A percentile compares a stretch with the other conserved stretches of the same genome.
Evolutionary conservation across 2,797 vertebrate species (phyloP).

Genomic region (Pagetopsis macropterus): DNA sequence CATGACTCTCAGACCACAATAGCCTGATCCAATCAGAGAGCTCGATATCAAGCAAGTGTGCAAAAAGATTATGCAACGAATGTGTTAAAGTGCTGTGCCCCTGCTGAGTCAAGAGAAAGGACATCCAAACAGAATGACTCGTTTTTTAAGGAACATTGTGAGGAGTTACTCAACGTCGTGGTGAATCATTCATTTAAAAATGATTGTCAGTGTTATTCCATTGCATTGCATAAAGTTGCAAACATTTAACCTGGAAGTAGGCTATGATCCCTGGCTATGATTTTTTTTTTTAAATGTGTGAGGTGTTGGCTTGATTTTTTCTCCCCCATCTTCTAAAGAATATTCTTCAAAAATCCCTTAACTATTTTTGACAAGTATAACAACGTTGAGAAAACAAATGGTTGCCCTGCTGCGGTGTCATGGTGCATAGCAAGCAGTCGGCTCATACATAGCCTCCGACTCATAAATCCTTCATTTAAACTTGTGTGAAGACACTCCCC

Average conservation of each 20-base stretch:
- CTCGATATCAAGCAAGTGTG: slow-evolving; percentile 10
- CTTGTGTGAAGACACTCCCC: slow-evolving; percentile 15
- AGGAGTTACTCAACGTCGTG: not conserved
- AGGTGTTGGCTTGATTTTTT: not conserved
- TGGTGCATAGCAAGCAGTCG: slow-evolving; percentile 5
- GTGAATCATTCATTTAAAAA: not conserved
- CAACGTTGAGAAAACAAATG: slow-evolving; percentile 4
- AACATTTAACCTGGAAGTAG: not conserved
- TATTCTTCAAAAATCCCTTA: not conserved
- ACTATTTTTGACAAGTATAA: slow-evolving; percentile 5
- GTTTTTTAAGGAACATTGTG: not conserved
- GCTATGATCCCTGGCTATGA: not conserved
- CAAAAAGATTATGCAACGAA: slow-evolving; percentile 29
- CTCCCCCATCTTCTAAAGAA: slow-evolving; percentile 5
- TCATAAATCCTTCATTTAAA: not conserved
- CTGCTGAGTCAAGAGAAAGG: slow-evolving; percentile 23
- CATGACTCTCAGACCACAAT: slow-evolving; percentile 50
- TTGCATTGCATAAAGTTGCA: not conserved
- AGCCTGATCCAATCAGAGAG: slow-evolving; percentile 44
- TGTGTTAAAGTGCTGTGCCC: slow-evolving; percentile 1
- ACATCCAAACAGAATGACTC: not conserved
- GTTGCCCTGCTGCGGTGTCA: not conserved
- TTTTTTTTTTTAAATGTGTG: not conserved
- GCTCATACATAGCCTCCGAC: not conserved
- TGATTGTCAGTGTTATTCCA: not conserved